Evolutionary conservation across 1,140 invertebrate genomes (phyloP).

Genomic region (Cyclina sinensis): DNA sequence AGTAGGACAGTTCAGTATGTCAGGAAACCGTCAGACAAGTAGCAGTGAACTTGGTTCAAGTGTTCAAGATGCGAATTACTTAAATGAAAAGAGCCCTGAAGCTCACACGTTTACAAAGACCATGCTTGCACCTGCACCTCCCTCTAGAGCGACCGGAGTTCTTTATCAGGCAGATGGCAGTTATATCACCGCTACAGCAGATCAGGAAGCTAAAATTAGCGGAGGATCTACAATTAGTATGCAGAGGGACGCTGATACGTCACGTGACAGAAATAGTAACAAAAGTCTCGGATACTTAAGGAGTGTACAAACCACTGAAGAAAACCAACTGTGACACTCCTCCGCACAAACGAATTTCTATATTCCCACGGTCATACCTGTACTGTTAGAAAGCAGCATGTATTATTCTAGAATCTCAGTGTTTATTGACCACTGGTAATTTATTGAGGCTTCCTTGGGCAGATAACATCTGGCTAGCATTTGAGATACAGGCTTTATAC

Average conservation of each 20-base stretch:
- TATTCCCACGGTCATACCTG: too few relatives aligned
- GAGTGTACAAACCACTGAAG: neutral
- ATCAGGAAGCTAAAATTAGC: neutral
- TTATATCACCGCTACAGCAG: constrained; percentile 9
- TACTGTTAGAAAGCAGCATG: too few relatives aligned
- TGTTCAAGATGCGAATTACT: neutral
- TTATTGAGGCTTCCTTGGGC: too few relatives aligned
- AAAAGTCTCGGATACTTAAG: constrained; percentile 15
- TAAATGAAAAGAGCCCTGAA: neutral
- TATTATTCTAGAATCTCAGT: too few relatives aligned
- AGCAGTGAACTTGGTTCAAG: neutral
- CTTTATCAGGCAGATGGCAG: constrained; percentile 18
- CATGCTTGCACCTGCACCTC: neutral
- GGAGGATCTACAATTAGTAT: neutral
- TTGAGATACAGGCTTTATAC: too few relatives aligned
- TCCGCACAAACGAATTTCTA: too few relatives aligned
- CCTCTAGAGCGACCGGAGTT: too few relatives aligned
- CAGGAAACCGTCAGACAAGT: neutral
- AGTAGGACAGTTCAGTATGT: neutral
- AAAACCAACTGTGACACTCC: neutral
- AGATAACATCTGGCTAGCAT: too few relatives aligned
- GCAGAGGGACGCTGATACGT: neutral
- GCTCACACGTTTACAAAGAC: neutral
- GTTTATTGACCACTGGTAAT: too few relatives aligned
- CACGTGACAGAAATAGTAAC: neutral